Evolutionary conservation across 2,797 vertebrate genomes (phyloP).

Genomic region (Nothura maculosa): DNA sequence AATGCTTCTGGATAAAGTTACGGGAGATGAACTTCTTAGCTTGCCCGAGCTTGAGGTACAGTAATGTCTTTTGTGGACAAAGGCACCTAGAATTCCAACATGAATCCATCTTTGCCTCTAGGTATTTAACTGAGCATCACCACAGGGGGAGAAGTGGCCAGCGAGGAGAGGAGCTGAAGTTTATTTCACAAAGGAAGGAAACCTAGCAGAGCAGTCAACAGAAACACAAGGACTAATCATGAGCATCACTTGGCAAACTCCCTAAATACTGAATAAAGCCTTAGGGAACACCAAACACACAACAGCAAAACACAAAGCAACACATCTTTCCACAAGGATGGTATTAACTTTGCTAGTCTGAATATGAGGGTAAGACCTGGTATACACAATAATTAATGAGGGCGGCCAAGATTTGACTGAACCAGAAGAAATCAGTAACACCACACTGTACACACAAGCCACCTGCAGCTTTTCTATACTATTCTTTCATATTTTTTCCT

Average conservation of each 20-base stretch:
- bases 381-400: not conserved
- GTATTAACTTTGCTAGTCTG: not conserved
- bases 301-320: not conserved
- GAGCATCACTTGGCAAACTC: not conserved
- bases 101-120: not conserved
- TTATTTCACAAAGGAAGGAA: not conserved
- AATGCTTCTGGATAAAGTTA: not conserved
- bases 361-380: not conserved
- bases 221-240: slow-evolving; percentile 20
- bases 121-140: slow-evolving; percentile 39
- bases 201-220: not conserved
- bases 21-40: not conserved
- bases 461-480: not conserved
- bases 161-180: not conserved
- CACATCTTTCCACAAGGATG: not conserved
- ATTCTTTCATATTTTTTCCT: not conserved
- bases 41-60: not conserved
- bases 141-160: slow-evolving; percentile 12
- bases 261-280: not conserved
- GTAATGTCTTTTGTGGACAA: not conserved
- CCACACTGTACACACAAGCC: accelerated
- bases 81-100: not conserved
- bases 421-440: not conserved
- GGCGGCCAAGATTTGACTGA: not conserved
- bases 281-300: not conserved